phyloP scores from a whole-genome alignment of 2,888 invertebrate species.

The Plebejus anna region DNA sequence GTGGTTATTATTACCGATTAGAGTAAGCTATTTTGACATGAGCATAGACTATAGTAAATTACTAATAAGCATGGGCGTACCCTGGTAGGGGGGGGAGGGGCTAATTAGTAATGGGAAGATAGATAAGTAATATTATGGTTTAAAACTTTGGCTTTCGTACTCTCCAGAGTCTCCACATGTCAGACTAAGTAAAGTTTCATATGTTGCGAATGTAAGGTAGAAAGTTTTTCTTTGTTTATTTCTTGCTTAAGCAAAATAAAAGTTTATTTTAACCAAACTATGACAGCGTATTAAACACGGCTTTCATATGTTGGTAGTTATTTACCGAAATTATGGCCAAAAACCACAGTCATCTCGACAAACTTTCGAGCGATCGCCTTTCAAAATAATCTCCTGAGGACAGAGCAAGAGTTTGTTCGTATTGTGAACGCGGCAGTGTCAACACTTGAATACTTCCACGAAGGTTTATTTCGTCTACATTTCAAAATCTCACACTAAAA shows the following conservation, averaged over 20 bases:
- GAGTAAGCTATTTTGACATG: too few relatives aligned
- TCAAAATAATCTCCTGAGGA: constrained; percentile 65
- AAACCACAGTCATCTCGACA: constrained; percentile 61
- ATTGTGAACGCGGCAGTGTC: constrained; percentile 65
- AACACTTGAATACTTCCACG: constrained; percentile 70
- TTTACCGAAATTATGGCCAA: constrained; percentile 35
- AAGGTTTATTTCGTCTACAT: constrained; percentile 60
- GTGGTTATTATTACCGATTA: too few relatives aligned
- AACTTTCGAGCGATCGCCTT: constrained; percentile 55
- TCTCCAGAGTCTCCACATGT: too few relatives aligned
- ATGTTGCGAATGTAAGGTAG: background rate
- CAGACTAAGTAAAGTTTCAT: background rate
- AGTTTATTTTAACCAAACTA: background rate
- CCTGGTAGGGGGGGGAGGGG: too few relatives aligned
- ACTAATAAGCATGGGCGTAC: too few relatives aligned
- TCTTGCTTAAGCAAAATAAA: background rate
- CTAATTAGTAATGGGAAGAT: too few relatives aligned
- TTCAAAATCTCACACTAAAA: constrained; percentile 67
- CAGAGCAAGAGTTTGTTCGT: constrained; percentile 58
- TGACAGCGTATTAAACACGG: constrained; percentile 1
- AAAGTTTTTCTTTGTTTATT: background rate
- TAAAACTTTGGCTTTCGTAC: too few relatives aligned
- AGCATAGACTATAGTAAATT: too few relatives aligned
- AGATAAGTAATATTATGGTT: too few relatives aligned
- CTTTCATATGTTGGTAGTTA: constrained; percentile 31